Conservation (phyloP, 2,797 vertebrate species). For the Alcedo quadribrachys region DNA sequence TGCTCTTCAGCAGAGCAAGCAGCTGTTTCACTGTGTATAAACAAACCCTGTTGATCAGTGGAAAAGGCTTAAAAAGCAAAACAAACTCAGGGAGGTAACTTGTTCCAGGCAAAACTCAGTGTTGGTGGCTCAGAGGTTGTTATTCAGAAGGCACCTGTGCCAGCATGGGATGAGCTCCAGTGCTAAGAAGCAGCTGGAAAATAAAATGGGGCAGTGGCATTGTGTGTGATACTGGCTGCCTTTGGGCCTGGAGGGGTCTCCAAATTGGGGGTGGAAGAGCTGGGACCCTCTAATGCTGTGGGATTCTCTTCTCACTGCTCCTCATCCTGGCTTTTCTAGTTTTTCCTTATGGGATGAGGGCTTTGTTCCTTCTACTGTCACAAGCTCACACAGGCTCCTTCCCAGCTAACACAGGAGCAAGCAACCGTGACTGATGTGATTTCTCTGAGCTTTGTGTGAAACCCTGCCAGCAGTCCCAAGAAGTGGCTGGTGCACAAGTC, state of each 20-base stretch:
- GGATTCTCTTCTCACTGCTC: not conserved
- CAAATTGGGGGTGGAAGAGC: fast-evolving
- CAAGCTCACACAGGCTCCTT: not conserved
- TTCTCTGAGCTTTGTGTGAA: not conserved
- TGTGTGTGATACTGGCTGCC: fast-evolving
- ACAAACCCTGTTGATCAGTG: not conserved
- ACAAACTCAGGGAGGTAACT: not conserved
- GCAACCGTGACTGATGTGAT: fast-evolving
- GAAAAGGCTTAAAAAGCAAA: not conserved
- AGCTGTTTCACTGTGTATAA: not conserved
- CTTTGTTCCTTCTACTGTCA: not conserved
- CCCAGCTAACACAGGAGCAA: fast-evolving
- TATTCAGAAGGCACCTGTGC: not conserved
- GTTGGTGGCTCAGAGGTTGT: not conserved
- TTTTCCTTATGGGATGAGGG: fast-evolving
- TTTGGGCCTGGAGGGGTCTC: not conserved
- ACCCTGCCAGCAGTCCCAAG: not conserved
- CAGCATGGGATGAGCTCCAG: not conserved
- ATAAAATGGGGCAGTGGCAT: fast-evolving
- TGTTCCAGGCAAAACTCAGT: not conserved
- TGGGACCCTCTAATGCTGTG: fast-evolving
- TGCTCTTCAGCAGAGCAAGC: not conserved
- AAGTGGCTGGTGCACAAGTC: fast-evolving
- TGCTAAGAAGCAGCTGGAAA: fast-evolving
- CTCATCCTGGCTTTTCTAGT: fast-evolving